These are phyloP conservation scores for Cynopterus brachyotis DNA, from an alignment of 2,113 vertebrate species.

Conservation along the genomic window DNA sequence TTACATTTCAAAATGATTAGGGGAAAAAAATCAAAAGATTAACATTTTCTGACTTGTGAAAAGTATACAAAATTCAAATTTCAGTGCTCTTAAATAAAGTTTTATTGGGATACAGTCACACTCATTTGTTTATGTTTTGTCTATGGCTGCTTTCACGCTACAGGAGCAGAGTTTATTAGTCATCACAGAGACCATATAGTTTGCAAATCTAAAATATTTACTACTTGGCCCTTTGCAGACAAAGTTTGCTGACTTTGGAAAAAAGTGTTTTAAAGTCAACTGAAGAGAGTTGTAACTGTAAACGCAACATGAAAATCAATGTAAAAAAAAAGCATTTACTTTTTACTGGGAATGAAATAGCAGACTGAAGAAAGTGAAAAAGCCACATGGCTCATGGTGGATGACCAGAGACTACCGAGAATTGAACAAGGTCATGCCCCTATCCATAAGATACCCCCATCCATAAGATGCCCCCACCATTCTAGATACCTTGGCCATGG, in stretches of 20 bases:
- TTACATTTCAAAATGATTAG: not conserved
- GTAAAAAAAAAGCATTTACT: too few relatives aligned
- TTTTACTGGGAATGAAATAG: too few relatives aligned
- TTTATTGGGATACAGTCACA: not conserved
- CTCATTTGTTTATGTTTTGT: not conserved
- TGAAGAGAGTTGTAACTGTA: too few relatives aligned
- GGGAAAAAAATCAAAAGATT: not conserved
- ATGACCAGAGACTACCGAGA: not conserved
- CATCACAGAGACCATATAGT: not conserved
- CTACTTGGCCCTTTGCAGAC: not conserved
- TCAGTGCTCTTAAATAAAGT: not conserved
- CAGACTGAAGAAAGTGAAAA: not conserved
- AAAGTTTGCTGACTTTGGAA: not conserved
- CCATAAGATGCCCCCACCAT: not conserved
- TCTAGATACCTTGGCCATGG: not conserved
- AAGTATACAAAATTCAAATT: not conserved
- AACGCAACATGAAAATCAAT: too few relatives aligned
- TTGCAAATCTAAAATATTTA: not conserved
- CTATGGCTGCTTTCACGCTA: not conserved
- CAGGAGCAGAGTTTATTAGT: not conserved
- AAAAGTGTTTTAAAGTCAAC: not conserved
- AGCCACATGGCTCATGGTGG: not conserved
- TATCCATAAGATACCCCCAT: not conserved
- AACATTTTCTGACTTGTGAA: not conserved
- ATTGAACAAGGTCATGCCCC: not conserved